phyloP scores from a whole-genome alignment of 2,797 vertebrate species.

The Varecia variegata region DNA sequence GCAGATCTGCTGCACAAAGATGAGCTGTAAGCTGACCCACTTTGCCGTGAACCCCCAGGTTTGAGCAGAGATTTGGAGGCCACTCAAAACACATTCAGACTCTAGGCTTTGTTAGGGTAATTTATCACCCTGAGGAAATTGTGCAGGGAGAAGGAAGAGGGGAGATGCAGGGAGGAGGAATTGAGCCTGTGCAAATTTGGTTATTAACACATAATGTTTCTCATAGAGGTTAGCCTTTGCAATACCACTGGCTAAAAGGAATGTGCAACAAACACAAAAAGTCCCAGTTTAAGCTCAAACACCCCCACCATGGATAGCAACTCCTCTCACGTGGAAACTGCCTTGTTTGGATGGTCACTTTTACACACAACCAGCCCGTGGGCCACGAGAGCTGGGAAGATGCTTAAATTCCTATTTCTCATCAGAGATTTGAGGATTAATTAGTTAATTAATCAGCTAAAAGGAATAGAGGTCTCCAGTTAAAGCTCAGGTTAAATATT shows the following conservation, averaged over 20 bases:
- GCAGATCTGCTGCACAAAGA: neutral
- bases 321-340: neutral
- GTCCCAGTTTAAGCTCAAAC: neutral
- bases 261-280: neutral
- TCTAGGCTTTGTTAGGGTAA: neutral
- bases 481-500: constrained; percentile 35
- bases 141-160: neutral
- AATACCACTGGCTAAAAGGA: neutral
- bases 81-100: neutral
- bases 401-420: neutral
- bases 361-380: neutral
- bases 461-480: neutral
- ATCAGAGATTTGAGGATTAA: neutral
- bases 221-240: neutral
- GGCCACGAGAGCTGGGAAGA: neutral
- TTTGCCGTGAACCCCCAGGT: neutral
- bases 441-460: neutral
- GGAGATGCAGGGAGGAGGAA: neutral
- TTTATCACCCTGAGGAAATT: neutral
- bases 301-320: rapidly evolving
- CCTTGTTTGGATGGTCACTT: neutral
- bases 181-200: neutral
- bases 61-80: neutral
- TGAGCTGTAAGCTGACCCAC: neutral
- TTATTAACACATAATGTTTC: neutral